Evolutionary conservation across 2,888 invertebrate genomes (phyloP).

Genomic region (Salpingus planirostris): DNA sequence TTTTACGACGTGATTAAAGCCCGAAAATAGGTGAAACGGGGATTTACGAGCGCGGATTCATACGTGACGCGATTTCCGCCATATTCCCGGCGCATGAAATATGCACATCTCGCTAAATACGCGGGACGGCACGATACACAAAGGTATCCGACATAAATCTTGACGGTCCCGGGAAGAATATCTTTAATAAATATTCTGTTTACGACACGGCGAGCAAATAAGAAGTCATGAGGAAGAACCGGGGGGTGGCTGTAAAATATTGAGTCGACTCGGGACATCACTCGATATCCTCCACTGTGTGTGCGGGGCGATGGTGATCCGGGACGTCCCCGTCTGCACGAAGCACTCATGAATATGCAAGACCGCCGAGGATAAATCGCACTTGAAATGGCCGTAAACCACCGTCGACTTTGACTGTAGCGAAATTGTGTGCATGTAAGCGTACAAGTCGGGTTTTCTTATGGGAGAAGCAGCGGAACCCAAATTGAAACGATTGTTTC

Average conservation of each 20-base stretch:
- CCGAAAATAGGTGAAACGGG: no score
- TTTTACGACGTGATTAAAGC: no score
- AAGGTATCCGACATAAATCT: conserved; percentile 7
- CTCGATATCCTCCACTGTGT: conserved; percentile 5
- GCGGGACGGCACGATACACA: conserved; percentile 2
- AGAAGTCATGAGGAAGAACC: conserved; percentile 6
- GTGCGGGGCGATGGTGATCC: no score
- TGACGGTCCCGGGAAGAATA: conserved; percentile 1
- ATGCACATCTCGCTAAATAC: no score
- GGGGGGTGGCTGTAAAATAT: conserved; percentile 6
- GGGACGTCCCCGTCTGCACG: no score
- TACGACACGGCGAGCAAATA: conserved; percentile 8
- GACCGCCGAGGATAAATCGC: conserved; percentile 14
- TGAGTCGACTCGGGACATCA: conserved; percentile 3
- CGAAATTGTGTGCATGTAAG: no score
- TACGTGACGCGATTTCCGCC: conserved; percentile 6
- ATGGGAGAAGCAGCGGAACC: background rate
- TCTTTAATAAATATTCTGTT: conserved; percentile 9
- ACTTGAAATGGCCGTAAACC: conserved; percentile 14
- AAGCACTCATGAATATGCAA: conserved; percentile 18
- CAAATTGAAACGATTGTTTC: conserved; percentile 1
- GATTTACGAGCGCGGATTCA: conserved; percentile 3
- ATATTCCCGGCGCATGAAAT: conserved; percentile 5
- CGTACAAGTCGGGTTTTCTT: no score
- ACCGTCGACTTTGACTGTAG: conserved; percentile 14